Evolutionary conservation across 2,888 invertebrate species (phyloP), one percentile per base, ranked within the genome.

Genomic region (Meiosimyza platycephala): DNA sequence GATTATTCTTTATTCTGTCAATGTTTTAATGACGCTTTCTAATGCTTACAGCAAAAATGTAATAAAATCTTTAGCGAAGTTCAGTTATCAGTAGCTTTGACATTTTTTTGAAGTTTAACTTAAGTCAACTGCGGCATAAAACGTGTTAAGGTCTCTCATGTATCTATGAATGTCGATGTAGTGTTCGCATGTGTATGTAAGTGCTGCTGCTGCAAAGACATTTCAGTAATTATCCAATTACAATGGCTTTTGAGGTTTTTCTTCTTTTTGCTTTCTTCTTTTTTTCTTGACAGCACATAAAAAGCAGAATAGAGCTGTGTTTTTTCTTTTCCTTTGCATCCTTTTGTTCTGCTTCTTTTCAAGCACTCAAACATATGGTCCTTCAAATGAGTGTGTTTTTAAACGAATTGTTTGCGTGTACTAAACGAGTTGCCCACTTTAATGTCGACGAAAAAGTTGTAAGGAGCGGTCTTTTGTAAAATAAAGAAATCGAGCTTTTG

Each of bases 171-270:
- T 52, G 28, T 28, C 16, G 40, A 18, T 13, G 55, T 66, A 18
- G 40, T n/a, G 57, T 18, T 15, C 13, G 33, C 52, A 33, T 50
- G 48, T 47, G 60, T 33, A 52, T 47, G 60, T 33, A 52, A 60
- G 52, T 40, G 51, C 51, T 40, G 51, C 40, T 40, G 51, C n/a
- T 54, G 54, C 69, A 52, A 66, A 73, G 70, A 72, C 72, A 74
- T 76, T 74, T 72, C 57, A 68, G 74, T 76, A 74, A 76, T 76
- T 76, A 76, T 74, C 75, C 75, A 74, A 76, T 76, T 76, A 74
- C 75, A 72, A 72, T 67, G 54, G 70, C 73, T 73, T 59, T 70
- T 66, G 33, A 40, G 40, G 40, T 40, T 40, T 40, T 40, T 40
- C 47, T 63, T 48, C 6, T 52, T n/a, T 57, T 1, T n/a, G n/a